These are phyloP conservation scores for Capromys pilorides DNA, from an alignment of 2,797 vertebrate genomes.

Conservation along the genomic window DNA sequence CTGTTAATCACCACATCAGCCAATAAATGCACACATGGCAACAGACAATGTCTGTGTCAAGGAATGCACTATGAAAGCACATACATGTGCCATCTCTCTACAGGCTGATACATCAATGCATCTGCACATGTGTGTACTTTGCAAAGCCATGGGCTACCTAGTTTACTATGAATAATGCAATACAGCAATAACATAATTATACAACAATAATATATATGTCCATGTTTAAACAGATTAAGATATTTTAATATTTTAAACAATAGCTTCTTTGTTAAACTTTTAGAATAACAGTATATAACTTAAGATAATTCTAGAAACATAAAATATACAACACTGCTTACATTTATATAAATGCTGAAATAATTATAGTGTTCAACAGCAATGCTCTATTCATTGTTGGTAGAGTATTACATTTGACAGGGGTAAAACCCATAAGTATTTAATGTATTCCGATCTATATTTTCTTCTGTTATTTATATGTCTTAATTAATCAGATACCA, in stretches of 20 bases:
- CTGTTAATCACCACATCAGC: background rate
- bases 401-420: background rate
- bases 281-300: slow-evolving; percentile 7
- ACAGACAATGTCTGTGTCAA: background rate
- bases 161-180: background rate
- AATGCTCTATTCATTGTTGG: background rate
- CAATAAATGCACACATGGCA: background rate
- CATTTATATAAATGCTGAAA: background rate
- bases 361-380: background rate
- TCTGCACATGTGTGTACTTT: background rate
- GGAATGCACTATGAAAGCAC: background rate
- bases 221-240: background rate
- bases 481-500: background rate
- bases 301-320: background rate
- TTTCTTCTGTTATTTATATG: background rate
- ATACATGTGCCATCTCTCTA: background rate
- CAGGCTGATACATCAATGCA: background rate
- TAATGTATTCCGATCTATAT: background rate
- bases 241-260: background rate
- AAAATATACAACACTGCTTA: background rate
- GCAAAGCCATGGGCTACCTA: background rate
- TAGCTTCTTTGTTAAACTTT: background rate
- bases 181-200: background rate
- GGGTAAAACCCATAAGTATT: background rate
- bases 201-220: background rate